Conservation (phyloP, 1,140 invertebrate species). For the Phymorhynchus buccinoides region DNA sequence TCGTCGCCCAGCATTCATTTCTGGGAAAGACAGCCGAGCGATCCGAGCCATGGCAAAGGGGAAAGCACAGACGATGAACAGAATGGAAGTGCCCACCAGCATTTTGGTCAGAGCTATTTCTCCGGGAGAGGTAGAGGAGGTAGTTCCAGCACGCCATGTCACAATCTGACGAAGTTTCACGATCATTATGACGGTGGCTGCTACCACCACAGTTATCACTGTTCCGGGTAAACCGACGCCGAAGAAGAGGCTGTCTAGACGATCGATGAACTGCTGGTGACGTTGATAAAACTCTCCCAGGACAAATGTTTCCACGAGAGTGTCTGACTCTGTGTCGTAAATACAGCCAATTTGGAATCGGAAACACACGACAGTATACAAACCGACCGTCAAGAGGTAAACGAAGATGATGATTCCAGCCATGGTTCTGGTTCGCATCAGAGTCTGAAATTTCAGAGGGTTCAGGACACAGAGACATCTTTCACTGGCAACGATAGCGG, state of each 20-base stretch:
- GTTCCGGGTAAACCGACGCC: background rate
- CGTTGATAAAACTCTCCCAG: background rate
- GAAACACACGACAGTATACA: background rate
- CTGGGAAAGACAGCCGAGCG: background rate
- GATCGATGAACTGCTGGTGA: background rate
- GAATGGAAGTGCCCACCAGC: background rate
- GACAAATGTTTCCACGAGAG: background rate
- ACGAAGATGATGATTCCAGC: background rate
- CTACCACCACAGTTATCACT: background rate
- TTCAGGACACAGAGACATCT: constrained; percentile 23
- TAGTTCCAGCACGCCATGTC: background rate
- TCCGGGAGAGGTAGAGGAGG: too few relatives aligned
- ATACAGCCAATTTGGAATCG: background rate
- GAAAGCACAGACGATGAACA: constrained; percentile 16
- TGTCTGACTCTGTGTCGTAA: background rate
- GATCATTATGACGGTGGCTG: background rate
- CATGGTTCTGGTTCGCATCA: constrained; percentile 26
- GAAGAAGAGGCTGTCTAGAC: constrained; percentile 4
- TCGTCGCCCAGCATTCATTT: background rate
- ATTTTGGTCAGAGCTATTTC: constrained; percentile 16
- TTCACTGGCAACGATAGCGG: constrained; percentile 28
- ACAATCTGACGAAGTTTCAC: constrained; percentile 6
- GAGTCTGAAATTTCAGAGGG: constrained; percentile 2
- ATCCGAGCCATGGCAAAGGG: background rate
- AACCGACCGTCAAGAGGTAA: background rate